These are phyloP conservation scores for Hydrozoanthus gracilis DNA, from an alignment of 92 coral and sea anemone genomes.

Conservation along the genomic window DNA sequence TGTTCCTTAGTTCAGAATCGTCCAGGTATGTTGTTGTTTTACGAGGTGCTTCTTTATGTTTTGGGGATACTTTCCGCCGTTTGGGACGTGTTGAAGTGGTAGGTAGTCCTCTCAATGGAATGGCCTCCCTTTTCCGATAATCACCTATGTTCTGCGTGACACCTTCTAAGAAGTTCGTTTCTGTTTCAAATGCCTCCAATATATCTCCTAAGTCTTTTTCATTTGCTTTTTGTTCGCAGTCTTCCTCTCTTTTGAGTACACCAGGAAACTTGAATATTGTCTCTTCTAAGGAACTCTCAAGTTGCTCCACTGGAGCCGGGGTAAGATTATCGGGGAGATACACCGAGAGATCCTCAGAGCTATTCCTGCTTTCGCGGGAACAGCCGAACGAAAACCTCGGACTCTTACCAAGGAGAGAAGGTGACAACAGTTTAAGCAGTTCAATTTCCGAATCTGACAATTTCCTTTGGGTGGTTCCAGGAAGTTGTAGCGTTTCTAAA, in stretches of 20 bases:
- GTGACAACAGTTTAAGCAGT: constrained; percentile 16
- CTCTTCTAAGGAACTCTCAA: constrained; percentile 58
- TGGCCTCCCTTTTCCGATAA: not conserved
- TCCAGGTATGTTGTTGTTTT: not conserved
- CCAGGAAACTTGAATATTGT: constrained; percentile 66
- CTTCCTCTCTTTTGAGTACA: not conserved
- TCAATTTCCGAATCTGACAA: constrained; percentile 44
- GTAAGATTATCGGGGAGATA: constrained; percentile 73
- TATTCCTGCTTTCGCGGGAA: constrained; percentile 32
- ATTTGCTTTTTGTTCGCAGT: not conserved
- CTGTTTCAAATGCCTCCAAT: not conserved
- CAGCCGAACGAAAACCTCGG: constrained; percentile 21
- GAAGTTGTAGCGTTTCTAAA: not conserved
- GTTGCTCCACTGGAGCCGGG: constrained; percentile 61
- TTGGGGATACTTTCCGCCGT: constrained; percentile 3
- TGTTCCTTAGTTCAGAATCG: constrained; percentile 28
- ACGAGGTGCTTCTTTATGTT: not conserved
- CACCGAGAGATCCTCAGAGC: constrained; percentile 70
- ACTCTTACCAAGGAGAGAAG: constrained; percentile 31
- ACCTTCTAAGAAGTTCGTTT: constrained; percentile 10
- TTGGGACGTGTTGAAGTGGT: not conserved
- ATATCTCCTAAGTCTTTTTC: not conserved
- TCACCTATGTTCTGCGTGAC: not conserved
- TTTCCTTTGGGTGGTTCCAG: not conserved
- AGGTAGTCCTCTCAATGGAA: no score